phyloP scores from a whole-genome alignment of 2,888 invertebrate species.

The Morpho deidamia region DNA sequence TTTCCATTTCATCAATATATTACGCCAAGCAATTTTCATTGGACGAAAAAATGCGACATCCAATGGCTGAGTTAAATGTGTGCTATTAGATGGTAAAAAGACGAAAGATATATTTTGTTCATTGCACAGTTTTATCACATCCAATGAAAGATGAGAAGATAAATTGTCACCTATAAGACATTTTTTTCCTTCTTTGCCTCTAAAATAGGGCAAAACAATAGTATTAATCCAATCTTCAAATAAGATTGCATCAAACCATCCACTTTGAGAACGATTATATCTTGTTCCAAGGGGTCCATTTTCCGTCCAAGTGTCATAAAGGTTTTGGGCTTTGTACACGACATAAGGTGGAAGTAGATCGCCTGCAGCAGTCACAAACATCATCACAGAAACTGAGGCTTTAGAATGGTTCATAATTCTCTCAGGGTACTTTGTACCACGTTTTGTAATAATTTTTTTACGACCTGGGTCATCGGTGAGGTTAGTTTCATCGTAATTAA shows the following conservation, averaged over 20 bases:
- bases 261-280: background rate
- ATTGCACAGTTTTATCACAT: slow-evolving; percentile 23
- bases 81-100: slow-evolving; percentile 28
- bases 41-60: slow-evolving; percentile 32
- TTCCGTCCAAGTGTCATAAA: slow-evolving; percentile 6
- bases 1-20: slow-evolving; percentile 24
- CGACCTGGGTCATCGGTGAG: slow-evolving; percentile 22
- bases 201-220: slow-evolving; percentile 12
- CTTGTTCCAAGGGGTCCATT: slow-evolving; percentile 9
- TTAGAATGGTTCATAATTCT: slow-evolving; percentile 33
- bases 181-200: slow-evolving; percentile 12
- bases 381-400: slow-evolving; percentile 7
- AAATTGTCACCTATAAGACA: slow-evolving; percentile 23
- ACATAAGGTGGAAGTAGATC: slow-evolving; percentile 42
- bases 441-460: slow-evolving; percentile 31
- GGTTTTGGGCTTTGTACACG: slow-evolving; percentile 6
- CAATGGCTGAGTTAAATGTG: slow-evolving; percentile 34
- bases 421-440: slow-evolving; percentile 43
- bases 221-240: slow-evolving; percentile 5
- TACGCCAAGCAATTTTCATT: slow-evolving; percentile 30
- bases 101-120: slow-evolving; percentile 31
- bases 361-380: slow-evolving; percentile 5
- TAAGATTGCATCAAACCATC: slow-evolving; percentile 5
- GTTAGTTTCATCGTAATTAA: slow-evolving; percentile 30
- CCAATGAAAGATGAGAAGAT: slow-evolving; percentile 22